Evolutionary conservation across 2,797 vertebrate genomes (phyloP).

Genomic region (Labeo calbasu): DNA sequence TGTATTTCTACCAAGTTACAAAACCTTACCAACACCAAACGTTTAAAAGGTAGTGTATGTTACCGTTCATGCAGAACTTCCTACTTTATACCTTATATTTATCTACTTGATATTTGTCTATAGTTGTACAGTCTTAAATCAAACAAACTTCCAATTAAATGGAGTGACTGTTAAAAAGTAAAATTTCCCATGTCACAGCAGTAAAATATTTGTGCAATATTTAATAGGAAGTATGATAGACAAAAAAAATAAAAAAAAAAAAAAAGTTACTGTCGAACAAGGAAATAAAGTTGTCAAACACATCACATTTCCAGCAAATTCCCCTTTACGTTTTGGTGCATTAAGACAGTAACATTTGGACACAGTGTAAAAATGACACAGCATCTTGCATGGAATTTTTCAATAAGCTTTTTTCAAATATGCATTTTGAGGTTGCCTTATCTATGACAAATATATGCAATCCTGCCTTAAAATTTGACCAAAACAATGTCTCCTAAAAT

Average conservation of each 20-base stretch:
- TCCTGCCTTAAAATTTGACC: neutral
- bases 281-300: constrained; percentile 1
- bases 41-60: neutral
- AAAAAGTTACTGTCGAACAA: neutral
- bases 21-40: neutral
- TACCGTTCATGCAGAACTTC: neutral
- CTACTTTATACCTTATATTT: neutral
- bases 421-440: neutral
- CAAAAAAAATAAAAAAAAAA: neutral
- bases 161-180: neutral
- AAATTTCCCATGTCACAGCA: neutral
- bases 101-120: neutral
- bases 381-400: neutral
- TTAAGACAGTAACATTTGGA: neutral
- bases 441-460: neutral
- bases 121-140: neutral
- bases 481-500: neutral
- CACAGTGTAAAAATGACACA: too few species aligned
- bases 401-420: neutral
- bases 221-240: neutral
- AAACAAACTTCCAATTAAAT: neutral
- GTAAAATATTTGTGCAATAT: neutral
- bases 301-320: neutral
- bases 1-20: neutral
- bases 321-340: neutral